Evolutionary conservation across 2,113 vertebrate genomes (phyloP).

Genomic region (Ceyx margarethae): DNA sequence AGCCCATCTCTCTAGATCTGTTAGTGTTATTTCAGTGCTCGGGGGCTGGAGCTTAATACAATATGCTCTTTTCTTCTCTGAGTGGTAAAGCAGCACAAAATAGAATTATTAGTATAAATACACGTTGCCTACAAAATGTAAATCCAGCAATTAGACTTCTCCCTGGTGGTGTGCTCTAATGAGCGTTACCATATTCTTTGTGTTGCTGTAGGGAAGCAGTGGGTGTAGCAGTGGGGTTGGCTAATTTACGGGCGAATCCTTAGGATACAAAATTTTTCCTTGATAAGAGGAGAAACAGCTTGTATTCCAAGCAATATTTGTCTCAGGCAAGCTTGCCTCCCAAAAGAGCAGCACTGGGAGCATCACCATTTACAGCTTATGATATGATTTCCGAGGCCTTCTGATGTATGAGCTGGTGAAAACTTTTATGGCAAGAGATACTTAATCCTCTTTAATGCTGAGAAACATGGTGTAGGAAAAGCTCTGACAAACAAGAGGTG

Average conservation of each 20-base stretch:
- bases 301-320: slow-evolving; percentile 38
- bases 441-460: neutral
- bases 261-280: slow-evolving; percentile 48
- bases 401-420: neutral
- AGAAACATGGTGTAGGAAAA: neutral
- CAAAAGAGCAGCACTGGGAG: neutral
- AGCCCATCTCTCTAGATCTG: slow-evolving; percentile 52
- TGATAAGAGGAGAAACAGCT: slow-evolving; percentile 43
- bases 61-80: slow-evolving; percentile 68
- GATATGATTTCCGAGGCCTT: slow-evolving; percentile 1
- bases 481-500: neutral
- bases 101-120: slow-evolving; percentile 72
- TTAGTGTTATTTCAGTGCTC: slow-evolving; percentile 44
- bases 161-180: slow-evolving; percentile 47
- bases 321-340: slow-evolving; percentile 10
- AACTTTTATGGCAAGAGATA: neutral
- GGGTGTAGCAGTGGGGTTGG: slow-evolving; percentile 34
- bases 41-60: slow-evolving; percentile 63
- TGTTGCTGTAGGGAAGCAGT: slow-evolving; percentile 67
- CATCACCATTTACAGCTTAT: neutral
- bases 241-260: slow-evolving; percentile 61
- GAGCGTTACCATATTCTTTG: slow-evolving; percentile 60
- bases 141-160: slow-evolving; percentile 70
- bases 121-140: slow-evolving; percentile 68
- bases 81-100: slow-evolving; percentile 58